These are phyloP conservation scores for Meandrina meandrites DNA, from an alignment of 92 coral and sea anemone genomes.

Conservation along the genomic window DNA sequence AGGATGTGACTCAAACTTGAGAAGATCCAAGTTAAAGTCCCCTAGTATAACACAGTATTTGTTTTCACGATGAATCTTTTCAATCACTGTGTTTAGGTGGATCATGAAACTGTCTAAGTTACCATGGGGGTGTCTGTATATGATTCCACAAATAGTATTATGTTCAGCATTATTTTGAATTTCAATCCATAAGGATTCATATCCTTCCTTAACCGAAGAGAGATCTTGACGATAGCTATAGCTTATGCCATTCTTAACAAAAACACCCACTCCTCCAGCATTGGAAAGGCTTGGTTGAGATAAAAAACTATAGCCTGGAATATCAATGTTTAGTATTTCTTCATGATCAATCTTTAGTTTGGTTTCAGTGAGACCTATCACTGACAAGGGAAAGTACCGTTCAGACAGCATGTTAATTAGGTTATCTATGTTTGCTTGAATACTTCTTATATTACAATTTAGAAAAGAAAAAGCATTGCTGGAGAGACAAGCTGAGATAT, in stretches of 20 bases:
- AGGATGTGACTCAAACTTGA: slow-evolving; percentile 48
- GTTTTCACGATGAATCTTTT: slow-evolving; percentile 49
- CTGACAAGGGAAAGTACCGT: slow-evolving; percentile 47
- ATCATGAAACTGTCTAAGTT: slow-evolving; percentile 49
- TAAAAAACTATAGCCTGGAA: no score
- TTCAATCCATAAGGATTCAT: slow-evolving; percentile 73
- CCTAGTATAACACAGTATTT: slow-evolving; percentile 53
- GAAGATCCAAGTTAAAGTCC: slow-evolving; percentile 51
- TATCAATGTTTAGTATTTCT: no score
- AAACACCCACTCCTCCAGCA: no score
- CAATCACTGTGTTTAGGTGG: slow-evolving; percentile 44
- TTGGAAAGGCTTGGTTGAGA: no score
- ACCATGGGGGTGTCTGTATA: slow-evolving; percentile 70
- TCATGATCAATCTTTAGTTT: slow-evolving; percentile 45
- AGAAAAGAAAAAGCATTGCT: slow-evolving; percentile 49
- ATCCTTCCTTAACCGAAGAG: slow-evolving; percentile 18
- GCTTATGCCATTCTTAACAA: no score
- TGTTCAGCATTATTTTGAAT: slow-evolving; percentile 54
- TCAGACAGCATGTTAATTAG: slow-evolving; percentile 53
- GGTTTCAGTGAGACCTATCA: slow-evolving; percentile 71
- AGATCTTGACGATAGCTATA: no score
- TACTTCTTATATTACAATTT: slow-evolving; percentile 65
- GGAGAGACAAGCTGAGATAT: slow-evolving; percentile 24
- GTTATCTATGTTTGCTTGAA: slow-evolving; percentile 53
- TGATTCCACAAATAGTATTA: slow-evolving; percentile 63